Evolutionary conservation across 2,888 invertebrate genomes (phyloP).

Genomic region (Nymphalis polychloros): DNA sequence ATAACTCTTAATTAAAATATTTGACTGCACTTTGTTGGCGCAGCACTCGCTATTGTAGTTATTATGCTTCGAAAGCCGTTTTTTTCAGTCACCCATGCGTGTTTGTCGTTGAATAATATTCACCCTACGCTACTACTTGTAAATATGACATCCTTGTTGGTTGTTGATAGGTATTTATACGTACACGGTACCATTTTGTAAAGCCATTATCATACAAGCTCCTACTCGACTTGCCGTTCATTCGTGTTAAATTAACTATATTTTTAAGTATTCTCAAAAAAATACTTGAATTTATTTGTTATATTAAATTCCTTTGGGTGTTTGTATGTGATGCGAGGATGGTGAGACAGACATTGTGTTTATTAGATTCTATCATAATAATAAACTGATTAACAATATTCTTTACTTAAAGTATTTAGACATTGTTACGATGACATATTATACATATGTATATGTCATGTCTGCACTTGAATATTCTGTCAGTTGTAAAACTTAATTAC

Average conservation of each 20-base stretch:
- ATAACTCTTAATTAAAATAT: background rate
- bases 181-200: background rate
- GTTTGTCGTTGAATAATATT: conserved; percentile 28
- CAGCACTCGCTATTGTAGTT: background rate
- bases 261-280: too few species aligned
- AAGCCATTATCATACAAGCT: background rate
- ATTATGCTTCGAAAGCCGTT: background rate
- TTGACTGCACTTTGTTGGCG: background rate
- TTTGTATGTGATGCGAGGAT: too few species aligned
- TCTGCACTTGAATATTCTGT: too few species aligned
- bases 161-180: background rate
- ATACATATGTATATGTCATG: too few species aligned
- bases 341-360: too few species aligned
- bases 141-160: conserved; percentile 14
- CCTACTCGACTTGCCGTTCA: background rate
- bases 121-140: conserved; percentile 16
- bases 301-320: too few species aligned
- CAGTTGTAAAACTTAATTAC: too few species aligned
- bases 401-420: background rate
- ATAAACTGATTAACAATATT: too few species aligned
- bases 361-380: too few species aligned
- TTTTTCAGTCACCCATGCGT: conserved; percentile 21
- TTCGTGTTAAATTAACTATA: background rate
- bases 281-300: too few species aligned
- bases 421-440: too few species aligned